Percentiles rank a stretch among this genome's conserved stretches.
Evolutionary conservation across 2,888 invertebrate species (phyloP).

Genomic region (Beris morrisii): DNA sequence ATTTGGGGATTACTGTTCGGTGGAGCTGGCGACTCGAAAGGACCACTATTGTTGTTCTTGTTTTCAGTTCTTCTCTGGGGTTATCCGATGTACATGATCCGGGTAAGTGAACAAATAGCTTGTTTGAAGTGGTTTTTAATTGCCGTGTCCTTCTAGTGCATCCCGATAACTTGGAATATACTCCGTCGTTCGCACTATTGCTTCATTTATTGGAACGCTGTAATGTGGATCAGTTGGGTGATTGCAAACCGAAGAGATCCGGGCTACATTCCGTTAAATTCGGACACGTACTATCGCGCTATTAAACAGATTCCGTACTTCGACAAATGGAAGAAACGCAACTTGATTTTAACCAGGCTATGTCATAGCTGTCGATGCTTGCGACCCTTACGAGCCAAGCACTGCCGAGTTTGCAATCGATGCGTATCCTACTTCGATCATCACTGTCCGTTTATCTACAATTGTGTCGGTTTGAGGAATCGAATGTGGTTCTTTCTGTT

Average conservation of each 20-base stretch:
- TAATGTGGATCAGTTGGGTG: slow-evolving; percentile 93
- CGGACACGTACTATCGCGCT: slow-evolving; percentile 86
- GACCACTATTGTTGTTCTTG: slow-evolving; percentile 81
- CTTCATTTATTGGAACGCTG: slow-evolving; percentile 85
- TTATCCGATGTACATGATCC: slow-evolving; percentile 89
- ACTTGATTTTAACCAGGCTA: slow-evolving; percentile 75
- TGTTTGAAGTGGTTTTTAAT: background rate
- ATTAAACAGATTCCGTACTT: slow-evolving; percentile 91
- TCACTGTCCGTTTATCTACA: slow-evolving; percentile 94
- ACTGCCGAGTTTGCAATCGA: slow-evolving; percentile 88
- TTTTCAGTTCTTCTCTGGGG: slow-evolving; percentile 87
- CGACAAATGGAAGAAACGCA: slow-evolving; percentile 89
- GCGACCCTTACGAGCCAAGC: slow-evolving; percentile 84
- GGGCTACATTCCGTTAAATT: slow-evolving; percentile 85
- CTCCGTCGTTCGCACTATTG: slow-evolving; percentile 83
- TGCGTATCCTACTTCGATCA: slow-evolving; percentile 91
- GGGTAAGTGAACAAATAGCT: slow-evolving; percentile 59
- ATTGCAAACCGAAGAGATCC: slow-evolving; percentile 88
- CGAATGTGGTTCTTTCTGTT: slow-evolving; percentile 93
- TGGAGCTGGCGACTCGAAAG: slow-evolving; percentile 88
- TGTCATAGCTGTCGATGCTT: slow-evolving; percentile 91
- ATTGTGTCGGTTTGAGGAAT: slow-evolving; percentile 89
- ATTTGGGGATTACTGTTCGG: slow-evolving; percentile 88
- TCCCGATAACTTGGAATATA: slow-evolving; percentile 89
- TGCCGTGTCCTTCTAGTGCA: slow-evolving; percentile 61